These are phyloP conservation scores for Lithobius niger DNA, from an alignment of 1,140 invertebrate genomes.

Conservation along the genomic window DNA sequence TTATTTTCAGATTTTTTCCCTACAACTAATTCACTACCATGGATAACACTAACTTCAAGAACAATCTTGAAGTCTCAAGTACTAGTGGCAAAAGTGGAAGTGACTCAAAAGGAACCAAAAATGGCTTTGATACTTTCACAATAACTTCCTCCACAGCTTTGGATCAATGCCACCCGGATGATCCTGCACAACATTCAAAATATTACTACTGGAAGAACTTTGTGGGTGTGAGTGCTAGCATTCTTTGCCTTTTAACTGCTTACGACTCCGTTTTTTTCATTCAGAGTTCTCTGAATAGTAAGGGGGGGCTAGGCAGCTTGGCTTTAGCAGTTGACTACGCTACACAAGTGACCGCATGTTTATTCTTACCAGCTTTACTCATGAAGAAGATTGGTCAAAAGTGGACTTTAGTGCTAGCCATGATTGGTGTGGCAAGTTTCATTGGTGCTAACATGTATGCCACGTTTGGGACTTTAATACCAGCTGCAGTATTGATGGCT, in stretches of 20 bases:
- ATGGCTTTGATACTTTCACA: too few species aligned
- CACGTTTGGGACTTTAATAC: background rate
- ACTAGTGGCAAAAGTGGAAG: too few species aligned
- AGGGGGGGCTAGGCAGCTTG: background rate
- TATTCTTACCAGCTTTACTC: background rate
- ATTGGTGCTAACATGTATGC: background rate
- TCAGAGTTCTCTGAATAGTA: background rate
- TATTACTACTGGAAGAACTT: slow-evolving; percentile 54
- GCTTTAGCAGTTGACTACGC: background rate
- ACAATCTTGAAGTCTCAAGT: too few species aligned
- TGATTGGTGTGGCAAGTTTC: background rate
- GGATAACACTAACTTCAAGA: too few species aligned
- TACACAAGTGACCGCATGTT: background rate
- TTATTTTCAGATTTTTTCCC: too few species aligned
- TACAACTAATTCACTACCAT: too few species aligned
- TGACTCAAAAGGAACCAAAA: too few species aligned
- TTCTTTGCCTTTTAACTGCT: slow-evolving; percentile 86
- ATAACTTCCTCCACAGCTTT: too few species aligned
- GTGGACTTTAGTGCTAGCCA: background rate
- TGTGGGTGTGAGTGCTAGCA: slow-evolving; percentile 65
- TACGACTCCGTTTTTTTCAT: background rate
- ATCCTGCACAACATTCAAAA: too few species aligned
- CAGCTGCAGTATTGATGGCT: background rate
- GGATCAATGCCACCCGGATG: too few species aligned
- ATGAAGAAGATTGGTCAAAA: background rate